Evolutionary conservation across 2,113 vertebrate species (phyloP), one percentile per base, ranked within the genome.

Genomic region (Phodopus roborovskii): DNA sequence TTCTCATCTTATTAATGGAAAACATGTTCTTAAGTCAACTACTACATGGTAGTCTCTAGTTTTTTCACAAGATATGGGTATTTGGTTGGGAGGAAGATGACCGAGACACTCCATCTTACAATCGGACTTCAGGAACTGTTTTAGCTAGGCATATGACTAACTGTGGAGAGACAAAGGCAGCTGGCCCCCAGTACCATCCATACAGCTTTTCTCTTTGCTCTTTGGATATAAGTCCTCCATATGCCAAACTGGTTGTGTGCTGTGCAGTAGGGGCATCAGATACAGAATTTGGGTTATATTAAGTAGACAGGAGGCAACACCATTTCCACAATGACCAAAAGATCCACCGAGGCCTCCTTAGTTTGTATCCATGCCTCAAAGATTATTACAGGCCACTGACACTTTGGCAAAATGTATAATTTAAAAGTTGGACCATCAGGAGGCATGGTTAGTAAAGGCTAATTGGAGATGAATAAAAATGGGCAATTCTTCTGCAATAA

Each of bases 401-500:
- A 87, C 70, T 91, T 92, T 96, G 94, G 96, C 42, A 95, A 42
- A 96, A 96, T 70, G 58, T 94, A 42, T 93, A 56, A 89, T 96
- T 93, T 96, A 91, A 12, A 94, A 97, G 82, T 89, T 91, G 95
- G 90, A 53, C 86, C 36, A 66, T 36, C 28, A 85, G 83, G 60
- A 91, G 94, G 10, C 45, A 24, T 84, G 79, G 39, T 60, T 95
- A 90, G 88, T 87, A 81, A 88, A 94, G 58, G 88, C 84, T 94
- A 96, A 95, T 77, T 90, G 56, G 74, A 96, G 70, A 87, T 53
- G 82, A 95, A 95, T 62, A 89, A 86, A 95, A 95, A 84, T 83
- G 39, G 22, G 74, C 16, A 42, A 30, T 62, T 62, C 19, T 94
- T 97, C 53, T 85, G 64, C 93, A 97, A 90, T 94, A 66, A 90